A percentile compares a stretch with the other conserved stretches of the same genome.
Evolutionary conservation across 1,140 invertebrate genomes (phyloP).

Genomic region (Anthonomus grandis): DNA sequence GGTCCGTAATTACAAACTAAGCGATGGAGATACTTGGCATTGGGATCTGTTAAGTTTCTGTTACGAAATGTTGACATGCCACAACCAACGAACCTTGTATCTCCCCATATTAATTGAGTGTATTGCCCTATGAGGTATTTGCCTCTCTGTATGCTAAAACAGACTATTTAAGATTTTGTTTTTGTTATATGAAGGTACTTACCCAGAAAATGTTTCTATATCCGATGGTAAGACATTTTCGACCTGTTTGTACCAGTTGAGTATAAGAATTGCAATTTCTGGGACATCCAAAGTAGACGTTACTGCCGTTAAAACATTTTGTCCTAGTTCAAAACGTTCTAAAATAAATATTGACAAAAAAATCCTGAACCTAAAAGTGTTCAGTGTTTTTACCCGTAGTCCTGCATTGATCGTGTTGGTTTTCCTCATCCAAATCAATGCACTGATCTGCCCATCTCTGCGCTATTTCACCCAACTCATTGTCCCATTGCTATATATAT

Average conservation of each 20-base stretch:
- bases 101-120: slow-evolving; percentile 57
- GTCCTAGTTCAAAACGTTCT: slow-evolving; percentile 25
- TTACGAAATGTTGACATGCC: slow-evolving; percentile 51
- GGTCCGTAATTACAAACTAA: slow-evolving; percentile 53
- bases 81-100: slow-evolving; percentile 54
- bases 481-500: slow-evolving; percentile 21
- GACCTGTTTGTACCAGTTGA: slow-evolving; percentile 30
- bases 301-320: slow-evolving; percentile 24
- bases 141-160: slow-evolving; percentile 24
- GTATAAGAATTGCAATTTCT: slow-evolving; percentile 23
- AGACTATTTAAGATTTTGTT: not conserved
- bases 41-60: slow-evolving; percentile 27
- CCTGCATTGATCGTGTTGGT: slow-evolving; percentile 26
- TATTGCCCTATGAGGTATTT: slow-evolving; percentile 48
- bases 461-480: slow-evolving; percentile 25
- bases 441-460: slow-evolving; percentile 31
- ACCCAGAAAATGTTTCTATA: slow-evolving; percentile 26
- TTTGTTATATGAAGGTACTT: not conserved
- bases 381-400: slow-evolving; percentile 14
- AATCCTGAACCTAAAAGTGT: not conserved
- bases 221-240: slow-evolving; percentile 23
- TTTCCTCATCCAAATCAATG: slow-evolving; percentile 8
- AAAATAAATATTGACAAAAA: too few relatives aligned
- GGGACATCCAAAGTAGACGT: slow-evolving; percentile 7
- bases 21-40: slow-evolving; percentile 32